phyloP scores from a whole-genome alignment of 2,888 invertebrate species.

The Rhabditophanes sp. region DNA sequence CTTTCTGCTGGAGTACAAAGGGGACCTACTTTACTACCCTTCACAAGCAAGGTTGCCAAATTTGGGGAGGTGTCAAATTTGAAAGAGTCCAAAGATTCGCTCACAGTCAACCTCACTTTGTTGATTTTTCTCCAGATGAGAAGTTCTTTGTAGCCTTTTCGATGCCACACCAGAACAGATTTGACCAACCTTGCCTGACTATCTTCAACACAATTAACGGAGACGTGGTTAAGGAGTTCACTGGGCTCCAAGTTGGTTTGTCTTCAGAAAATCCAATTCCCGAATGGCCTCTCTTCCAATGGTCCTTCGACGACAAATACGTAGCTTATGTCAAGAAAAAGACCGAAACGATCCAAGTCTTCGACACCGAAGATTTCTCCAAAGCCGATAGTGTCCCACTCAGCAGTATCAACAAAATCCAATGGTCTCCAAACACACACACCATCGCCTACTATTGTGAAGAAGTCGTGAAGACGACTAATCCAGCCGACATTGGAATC shows the following conservation, averaged over 20 bases:
- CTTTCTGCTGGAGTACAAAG: constrained; percentile 88
- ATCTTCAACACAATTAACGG: constrained; percentile 92
- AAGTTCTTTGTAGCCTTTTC: constrained; percentile 53
- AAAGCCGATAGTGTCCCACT: constrained; percentile 64
- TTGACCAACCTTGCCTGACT: constrained; percentile 57
- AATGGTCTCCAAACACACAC: constrained; percentile 84
- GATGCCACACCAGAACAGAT: background rate
- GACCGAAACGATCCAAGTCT: constrained; percentile 59
- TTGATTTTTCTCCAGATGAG: constrained; percentile 94
- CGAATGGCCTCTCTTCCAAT: constrained; percentile 75
- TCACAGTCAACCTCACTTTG: constrained; percentile 66
- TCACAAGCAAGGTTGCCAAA: constrained; percentile 76
- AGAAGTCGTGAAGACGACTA: constrained; percentile 54
- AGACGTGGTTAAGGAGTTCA: constrained; percentile 33
- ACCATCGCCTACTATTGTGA: constrained; percentile 93
- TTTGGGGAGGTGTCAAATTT: constrained; percentile 92
- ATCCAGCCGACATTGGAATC: constrained; percentile 38
- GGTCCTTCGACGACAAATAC: constrained; percentile 39
- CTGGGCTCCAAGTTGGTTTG: constrained; percentile 7
- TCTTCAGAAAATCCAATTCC: constrained; percentile 3
- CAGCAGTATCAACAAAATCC: constrained; percentile 62
- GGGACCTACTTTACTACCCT: constrained; percentile 91
- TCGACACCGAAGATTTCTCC: constrained; percentile 86
- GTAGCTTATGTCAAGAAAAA: constrained; percentile 43
- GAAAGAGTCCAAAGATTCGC: constrained; percentile 73